Base-by-base conservation (phyloP, 1,140 invertebrate genomes). In the Homarus americanus region DNA sequence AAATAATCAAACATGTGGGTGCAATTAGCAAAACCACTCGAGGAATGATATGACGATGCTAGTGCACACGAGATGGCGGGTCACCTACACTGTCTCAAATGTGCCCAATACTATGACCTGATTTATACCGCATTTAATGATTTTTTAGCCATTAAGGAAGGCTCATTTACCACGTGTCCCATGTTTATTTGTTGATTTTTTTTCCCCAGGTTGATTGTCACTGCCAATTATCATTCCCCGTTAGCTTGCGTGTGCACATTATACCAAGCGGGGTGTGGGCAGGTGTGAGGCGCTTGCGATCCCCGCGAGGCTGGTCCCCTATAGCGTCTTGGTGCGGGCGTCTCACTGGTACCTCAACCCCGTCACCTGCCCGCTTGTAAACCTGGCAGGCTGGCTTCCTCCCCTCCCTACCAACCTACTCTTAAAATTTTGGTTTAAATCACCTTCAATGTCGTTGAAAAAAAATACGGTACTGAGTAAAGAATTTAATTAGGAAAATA, bases 241-340 rank as follows among this genome's bases (percentile, higher is more conserved):
- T 80, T 44, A 44, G 12, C 34, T 80, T 44, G 78, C 78, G 44
- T 12, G 44, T 53, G 44, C 78, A 80, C 78, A 38, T 80, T n/a
- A 53, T 80, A 80, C 78, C 36, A 80, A 80, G 78, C 41, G 17
- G 53, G 20, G 24, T 53, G 28, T 80, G 41, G 78, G 78, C 41
- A 49, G 44, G 38, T 32, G 78, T 28, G 78, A 53, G 53, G 78
- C 28, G 44, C 32, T n/a, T 9, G 24, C 34, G 53, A n/a, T 28
- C 41, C 41, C 78, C 20, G 78, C 78, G 44, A 36, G 78, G 41
- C 78, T 32, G n/a, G 41, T 44, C 78, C 78, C 44, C 3, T n/a
- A n/a, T n/a, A 5, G 15, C 32, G 78, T 80, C 78, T 53, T 32
- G 10, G n/a, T 15, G 78, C 58, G 44, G 78, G 78, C n/a, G 41